These are phyloP conservation scores for Nephrotoma guestfalica DNA, from an alignment of 2,888 invertebrate genomes.

Conservation along the genomic window DNA sequence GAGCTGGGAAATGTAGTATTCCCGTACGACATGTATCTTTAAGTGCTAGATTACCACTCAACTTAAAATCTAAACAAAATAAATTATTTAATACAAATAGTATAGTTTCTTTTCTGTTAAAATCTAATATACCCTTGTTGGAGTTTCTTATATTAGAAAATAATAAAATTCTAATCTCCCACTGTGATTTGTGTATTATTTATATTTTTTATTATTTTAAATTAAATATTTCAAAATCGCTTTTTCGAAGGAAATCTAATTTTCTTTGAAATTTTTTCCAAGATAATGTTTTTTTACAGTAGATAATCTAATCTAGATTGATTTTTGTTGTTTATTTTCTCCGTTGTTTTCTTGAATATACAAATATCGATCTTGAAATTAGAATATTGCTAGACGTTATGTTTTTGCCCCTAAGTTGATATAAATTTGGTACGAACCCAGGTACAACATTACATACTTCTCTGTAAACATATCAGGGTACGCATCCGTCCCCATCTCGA, in stretches of 20 bases:
- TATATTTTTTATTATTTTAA: neutral
- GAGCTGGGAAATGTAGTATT: neutral
- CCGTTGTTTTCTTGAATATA: neutral
- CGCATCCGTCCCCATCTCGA: too few relatives aligned
- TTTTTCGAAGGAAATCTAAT: neutral
- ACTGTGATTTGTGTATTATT: neutral
- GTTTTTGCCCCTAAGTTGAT: neutral
- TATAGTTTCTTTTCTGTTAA: neutral
- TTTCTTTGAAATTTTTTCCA: neutral
- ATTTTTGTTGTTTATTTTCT: neutral
- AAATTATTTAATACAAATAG: neutral
- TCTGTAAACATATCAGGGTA: neutral
- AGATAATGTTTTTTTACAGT: neutral
- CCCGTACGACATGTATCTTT: neutral
- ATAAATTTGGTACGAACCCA: neutral
- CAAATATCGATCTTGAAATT: neutral
- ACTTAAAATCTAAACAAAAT: neutral
- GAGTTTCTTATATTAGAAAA: neutral
- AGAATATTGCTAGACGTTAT: neutral
- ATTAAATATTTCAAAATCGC: neutral
- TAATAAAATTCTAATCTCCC: neutral
- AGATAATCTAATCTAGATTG: neutral
- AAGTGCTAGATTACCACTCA: neutral
- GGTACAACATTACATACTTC: neutral
- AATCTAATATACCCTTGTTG: neutral